Evolutionary conservation across 2,888 invertebrate genomes (phyloP).

Genomic region (Pteria penguin): DNA sequence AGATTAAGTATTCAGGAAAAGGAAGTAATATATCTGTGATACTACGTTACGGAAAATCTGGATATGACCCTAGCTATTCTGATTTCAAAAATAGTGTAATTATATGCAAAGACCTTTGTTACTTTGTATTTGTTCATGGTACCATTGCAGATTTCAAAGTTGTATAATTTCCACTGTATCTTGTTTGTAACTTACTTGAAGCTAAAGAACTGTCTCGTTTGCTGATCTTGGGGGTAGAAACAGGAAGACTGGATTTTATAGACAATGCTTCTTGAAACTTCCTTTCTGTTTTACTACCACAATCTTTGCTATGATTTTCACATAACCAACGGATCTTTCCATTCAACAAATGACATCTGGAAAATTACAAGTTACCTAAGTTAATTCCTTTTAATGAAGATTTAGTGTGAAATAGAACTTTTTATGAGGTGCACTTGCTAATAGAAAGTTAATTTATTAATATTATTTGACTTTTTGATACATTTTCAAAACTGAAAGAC

Average conservation of each 20-base stretch:
- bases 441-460: no score
- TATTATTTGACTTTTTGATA: no score
- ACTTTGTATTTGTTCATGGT: no score
- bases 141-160: no score
- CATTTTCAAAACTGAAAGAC: no score
- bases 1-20: no score
- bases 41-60: no score
- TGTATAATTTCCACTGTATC: no score
- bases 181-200: background rate
- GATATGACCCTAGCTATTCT: background rate
- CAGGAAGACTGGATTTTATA: background rate
- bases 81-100: background rate
- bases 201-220: background rate
- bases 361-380: background rate
- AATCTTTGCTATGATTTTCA: slow-evolving; percentile 64
- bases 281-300: slow-evolving; percentile 38
- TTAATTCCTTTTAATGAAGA: background rate
- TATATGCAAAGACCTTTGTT: background rate
- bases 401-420: background rate
- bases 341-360: slow-evolving; percentile 69
- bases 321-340: slow-evolving; percentile 77
- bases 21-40: no score
- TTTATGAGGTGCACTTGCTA: background rate
- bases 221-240: background rate
- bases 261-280: background rate